Evolutionary conservation across 2,888 invertebrate species (phyloP).

Genomic region (Schrankia costaestrigalis): DNA sequence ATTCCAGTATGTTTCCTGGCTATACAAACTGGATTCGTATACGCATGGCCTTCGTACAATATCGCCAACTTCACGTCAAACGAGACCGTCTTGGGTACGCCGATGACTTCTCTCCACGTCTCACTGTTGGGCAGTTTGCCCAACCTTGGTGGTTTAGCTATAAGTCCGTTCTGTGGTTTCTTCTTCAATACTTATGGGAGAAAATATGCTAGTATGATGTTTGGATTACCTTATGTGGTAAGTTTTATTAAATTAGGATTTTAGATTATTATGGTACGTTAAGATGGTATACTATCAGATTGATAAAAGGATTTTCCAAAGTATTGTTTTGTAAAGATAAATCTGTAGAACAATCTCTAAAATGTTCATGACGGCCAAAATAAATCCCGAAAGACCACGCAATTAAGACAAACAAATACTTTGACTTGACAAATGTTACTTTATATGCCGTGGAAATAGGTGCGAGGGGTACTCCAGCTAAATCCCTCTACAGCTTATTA

Average conservation of each 20-base stretch:
- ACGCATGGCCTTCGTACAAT: conserved; percentile 67
- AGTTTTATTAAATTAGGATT: conserved; percentile 10
- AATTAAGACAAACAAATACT: too few species aligned
- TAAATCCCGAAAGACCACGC: too few species aligned
- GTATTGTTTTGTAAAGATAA: too few species aligned
- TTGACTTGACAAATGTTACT: too few species aligned
- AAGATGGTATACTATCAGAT: too few species aligned
- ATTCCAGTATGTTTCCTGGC: conserved; percentile 58
- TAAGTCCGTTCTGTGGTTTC: conserved; percentile 52
- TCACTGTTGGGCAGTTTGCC: conserved; percentile 54
- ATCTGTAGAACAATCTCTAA: too few species aligned
- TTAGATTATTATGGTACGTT: too few species aligned
- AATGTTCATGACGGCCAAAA: too few species aligned
- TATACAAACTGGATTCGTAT: conserved; percentile 55
- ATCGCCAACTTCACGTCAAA: conserved; percentile 53
- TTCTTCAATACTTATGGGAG: conserved; percentile 51
- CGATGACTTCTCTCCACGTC: conserved; percentile 48
- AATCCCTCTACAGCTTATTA: too few species aligned
- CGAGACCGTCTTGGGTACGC: conserved; percentile 43
- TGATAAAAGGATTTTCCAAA: too few species aligned
- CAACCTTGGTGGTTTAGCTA: conserved; percentile 50
- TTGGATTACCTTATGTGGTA: conserved; percentile 54
- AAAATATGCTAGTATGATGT: conserved; percentile 54
- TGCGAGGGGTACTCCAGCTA: too few species aligned
- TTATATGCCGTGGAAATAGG: too few species aligned